These are phyloP conservation scores for Lophotis ruficrista DNA, from an alignment of 2,113 vertebrate genomes.

Conservation along the genomic window DNA sequence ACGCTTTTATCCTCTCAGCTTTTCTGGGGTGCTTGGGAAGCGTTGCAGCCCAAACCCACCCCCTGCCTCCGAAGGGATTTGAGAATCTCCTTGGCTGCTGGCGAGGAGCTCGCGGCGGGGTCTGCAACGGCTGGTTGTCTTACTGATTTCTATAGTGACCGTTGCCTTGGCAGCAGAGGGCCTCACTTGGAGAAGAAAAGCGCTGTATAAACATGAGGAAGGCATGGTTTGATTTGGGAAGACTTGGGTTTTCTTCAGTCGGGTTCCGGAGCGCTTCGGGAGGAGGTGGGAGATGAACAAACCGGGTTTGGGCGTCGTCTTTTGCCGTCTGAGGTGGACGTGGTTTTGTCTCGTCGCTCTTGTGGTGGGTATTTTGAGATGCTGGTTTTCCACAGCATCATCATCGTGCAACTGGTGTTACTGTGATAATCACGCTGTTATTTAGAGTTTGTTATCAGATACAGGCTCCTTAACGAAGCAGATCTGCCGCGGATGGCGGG, in stretches of 20 bases:
- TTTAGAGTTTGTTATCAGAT: background rate
- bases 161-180: conserved; percentile 43
- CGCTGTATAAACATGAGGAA: background rate
- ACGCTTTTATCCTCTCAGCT: background rate
- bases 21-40: background rate
- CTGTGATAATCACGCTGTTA: background rate
- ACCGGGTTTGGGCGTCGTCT: no score
- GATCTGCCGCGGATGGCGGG: background rate
- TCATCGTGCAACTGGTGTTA: background rate
- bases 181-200: background rate
- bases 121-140: background rate
- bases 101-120: background rate
- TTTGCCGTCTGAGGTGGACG: background rate
- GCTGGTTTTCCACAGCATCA: background rate
- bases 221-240: background rate
- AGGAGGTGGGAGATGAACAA: background rate
- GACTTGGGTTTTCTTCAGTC: rapidly evolving
- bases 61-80: background rate
- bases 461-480: background rate
- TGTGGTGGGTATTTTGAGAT: background rate
- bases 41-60: background rate
- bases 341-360: background rate
- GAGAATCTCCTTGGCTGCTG: background rate
- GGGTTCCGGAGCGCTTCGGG: background rate
- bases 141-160: conserved; percentile 43